Evolutionary conservation across 2,888 invertebrate species (phyloP).

Genomic region (Drosophila picticornis): DNA sequence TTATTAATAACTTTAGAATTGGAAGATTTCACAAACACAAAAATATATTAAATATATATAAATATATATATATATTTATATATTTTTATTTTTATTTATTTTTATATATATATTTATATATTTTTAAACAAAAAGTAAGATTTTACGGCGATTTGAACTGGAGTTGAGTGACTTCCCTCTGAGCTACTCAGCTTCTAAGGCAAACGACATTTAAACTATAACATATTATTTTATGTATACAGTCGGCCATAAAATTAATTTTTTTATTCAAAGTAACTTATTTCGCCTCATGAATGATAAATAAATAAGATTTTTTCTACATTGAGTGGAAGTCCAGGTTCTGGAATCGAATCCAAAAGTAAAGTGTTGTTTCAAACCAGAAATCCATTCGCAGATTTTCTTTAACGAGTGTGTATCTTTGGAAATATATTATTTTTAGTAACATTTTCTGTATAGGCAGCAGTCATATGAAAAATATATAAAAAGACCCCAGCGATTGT

Average conservation of each 20-base stretch:
- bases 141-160: too few species aligned
- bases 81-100: too few species aligned
- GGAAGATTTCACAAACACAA: too few species aligned
- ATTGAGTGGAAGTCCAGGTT: neutral
- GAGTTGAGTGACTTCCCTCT: too few species aligned
- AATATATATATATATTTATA: too few species aligned
- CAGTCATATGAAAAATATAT: neutral
- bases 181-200: too few species aligned
- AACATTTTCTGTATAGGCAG: neutral
- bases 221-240: too few species aligned
- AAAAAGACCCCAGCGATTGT: neutral
- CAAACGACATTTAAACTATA: too few species aligned
- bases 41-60: too few species aligned
- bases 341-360: neutral
- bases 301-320: neutral
- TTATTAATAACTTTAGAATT: too few species aligned
- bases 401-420: neutral
- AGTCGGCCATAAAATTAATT: neutral
- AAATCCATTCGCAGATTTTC: neutral
- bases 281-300: neutral
- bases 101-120: too few species aligned
- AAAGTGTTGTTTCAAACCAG: neutral
- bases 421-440: neutral
- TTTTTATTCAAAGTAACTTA: neutral
- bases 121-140: too few species aligned